Evolutionary conservation across 2,888 invertebrate species (phyloP).

Genomic region (Lissonota sp.): DNA sequence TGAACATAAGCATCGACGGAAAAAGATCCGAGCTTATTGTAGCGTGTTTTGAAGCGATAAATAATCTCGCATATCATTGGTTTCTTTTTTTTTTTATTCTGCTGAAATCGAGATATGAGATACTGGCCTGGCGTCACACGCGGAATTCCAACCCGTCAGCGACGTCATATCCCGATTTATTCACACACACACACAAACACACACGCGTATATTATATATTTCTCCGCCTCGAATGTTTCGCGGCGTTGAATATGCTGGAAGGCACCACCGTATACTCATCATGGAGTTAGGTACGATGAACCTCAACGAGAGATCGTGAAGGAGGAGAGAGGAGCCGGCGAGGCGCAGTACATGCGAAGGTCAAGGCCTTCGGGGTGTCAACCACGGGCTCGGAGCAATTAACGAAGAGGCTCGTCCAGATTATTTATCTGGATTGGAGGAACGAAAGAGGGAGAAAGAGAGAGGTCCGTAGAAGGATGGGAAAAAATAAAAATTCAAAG

Average conservation of each 20-base stretch:
- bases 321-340: conserved; percentile 60
- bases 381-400: conserved; percentile 74
- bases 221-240: conserved; percentile 40
- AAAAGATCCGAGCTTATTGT: conserved; percentile 32
- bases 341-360: conserved; percentile 65
- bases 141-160: conserved; percentile 48
- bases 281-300: conserved; percentile 60
- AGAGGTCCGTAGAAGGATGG: conserved; percentile 23
- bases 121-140: conserved; percentile 57
- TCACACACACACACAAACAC: conserved; percentile 9
- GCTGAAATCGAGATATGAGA: conserved; percentile 53
- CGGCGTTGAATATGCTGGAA: conserved; percentile 28
- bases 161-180: conserved; percentile 56
- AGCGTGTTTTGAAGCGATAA: conserved; percentile 45
- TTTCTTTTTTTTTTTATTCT: neutral
- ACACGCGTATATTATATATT: conserved; percentile 27
- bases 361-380: conserved; percentile 75
- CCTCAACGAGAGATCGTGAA: conserved; percentile 19
- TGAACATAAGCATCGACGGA: neutral
- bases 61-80: conserved; percentile 37
- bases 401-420: conserved; percentile 73
- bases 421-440: conserved; percentile 66
- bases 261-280: conserved; percentile 44
- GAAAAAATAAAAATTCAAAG: conserved; percentile 14
- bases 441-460: conserved; percentile 35